phyloP scores from a whole-genome alignment of 2,888 invertebrate species.

The Orthonevra nobilis region DNA sequence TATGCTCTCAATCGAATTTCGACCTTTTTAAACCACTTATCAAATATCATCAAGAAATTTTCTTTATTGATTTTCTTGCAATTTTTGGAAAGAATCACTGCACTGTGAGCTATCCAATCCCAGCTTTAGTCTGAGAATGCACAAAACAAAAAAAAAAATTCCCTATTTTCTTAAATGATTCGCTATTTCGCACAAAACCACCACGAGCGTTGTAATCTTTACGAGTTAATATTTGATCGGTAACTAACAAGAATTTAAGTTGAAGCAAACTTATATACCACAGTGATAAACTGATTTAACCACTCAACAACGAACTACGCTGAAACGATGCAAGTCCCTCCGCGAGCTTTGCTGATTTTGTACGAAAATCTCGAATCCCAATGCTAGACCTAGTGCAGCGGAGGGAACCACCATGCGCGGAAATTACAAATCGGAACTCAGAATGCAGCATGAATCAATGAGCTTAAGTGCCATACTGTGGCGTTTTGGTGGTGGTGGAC shows the following conservation, averaged over 20 bases:
- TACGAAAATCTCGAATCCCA: slow-evolving; percentile 59
- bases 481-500: not conserved
- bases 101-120: slow-evolving; percentile 24
- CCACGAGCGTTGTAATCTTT: slow-evolving; percentile 64
- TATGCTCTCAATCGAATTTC: not conserved
- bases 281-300: slow-evolving; percentile 59
- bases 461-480: slow-evolving; percentile 3
- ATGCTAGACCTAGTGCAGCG: slow-evolving; percentile 17
- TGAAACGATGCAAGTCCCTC: slow-evolving; percentile 49
- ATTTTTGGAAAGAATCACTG: slow-evolving; percentile 23
- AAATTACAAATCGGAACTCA: slow-evolving; percentile 61
- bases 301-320: slow-evolving; percentile 36
- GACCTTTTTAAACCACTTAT: not conserved
- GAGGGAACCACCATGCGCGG: slow-evolving; percentile 56
- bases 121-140: too few species aligned
- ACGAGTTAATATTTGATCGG: slow-evolving; percentile 75
- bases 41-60: not conserved
- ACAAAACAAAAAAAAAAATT: slow-evolving; percentile 5
- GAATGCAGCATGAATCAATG: slow-evolving; percentile 56
- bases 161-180: not conserved
- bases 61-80: not conserved
- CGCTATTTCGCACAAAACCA: slow-evolving; percentile 12
- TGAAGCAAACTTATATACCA: slow-evolving; percentile 71
- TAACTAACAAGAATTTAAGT: slow-evolving; percentile 78
- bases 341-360: slow-evolving; percentile 48